phyloP scores from a whole-genome alignment of 2,113 vertebrate species.

The Felis chaus region DNA sequence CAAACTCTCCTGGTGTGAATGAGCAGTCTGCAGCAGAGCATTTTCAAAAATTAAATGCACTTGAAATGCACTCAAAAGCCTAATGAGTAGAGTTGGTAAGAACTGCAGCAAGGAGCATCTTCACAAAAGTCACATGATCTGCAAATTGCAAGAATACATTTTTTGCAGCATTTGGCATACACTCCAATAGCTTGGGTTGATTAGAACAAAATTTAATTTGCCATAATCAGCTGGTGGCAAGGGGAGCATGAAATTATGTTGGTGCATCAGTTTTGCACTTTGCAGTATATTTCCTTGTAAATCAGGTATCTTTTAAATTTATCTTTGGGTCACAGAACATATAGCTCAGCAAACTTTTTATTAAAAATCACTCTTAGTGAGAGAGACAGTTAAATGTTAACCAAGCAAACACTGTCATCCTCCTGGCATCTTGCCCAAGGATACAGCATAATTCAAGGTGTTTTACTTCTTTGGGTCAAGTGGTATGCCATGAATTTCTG shows the following conservation, averaged over 20 bases:
- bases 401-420: constrained; percentile 24
- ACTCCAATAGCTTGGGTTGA: constrained; percentile 57
- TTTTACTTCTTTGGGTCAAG: constrained; percentile 66
- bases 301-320: constrained; percentile 60
- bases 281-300: constrained; percentile 51
- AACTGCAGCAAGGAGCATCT: constrained; percentile 47
- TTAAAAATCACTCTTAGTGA: constrained; percentile 66
- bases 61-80: constrained; percentile 52
- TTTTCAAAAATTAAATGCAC: constrained; percentile 67
- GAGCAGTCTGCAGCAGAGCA: constrained; percentile 10
- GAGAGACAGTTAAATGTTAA: constrained; percentile 73
- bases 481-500: constrained; percentile 46
- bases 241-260: constrained; percentile 62
- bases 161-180: constrained; percentile 24
- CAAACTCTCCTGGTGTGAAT: constrained; percentile 54
- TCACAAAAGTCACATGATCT: constrained; percentile 1
- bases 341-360: constrained; percentile 56
- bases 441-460: constrained; percentile 69
- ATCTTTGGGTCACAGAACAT: constrained; percentile 67
- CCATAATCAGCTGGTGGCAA: constrained; percentile 59
- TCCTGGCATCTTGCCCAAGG: constrained; percentile 56
- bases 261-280: constrained; percentile 45
- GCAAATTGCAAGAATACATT: constrained; percentile 49
- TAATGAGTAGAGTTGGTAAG: constrained; percentile 47
- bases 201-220: constrained; percentile 77